These are phyloP conservation scores for Eptesicus fuscus DNA, from an alignment of 2,113 vertebrate genomes.

Conservation along the genomic window DNA sequence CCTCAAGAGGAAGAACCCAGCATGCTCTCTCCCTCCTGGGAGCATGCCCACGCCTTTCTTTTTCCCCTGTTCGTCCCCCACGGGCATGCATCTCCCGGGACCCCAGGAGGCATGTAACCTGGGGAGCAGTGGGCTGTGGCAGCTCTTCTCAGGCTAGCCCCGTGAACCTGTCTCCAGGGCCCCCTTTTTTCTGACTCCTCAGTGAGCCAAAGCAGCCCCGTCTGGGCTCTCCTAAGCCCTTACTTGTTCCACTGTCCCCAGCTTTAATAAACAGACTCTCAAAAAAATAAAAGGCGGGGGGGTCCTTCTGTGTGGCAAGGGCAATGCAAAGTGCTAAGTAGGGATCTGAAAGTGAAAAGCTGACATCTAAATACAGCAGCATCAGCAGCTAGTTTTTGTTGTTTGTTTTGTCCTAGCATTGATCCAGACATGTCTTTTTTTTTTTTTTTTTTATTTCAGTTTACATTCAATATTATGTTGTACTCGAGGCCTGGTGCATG, in stretches of 20 bases:
- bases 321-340: neutral
- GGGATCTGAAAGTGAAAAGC: neutral
- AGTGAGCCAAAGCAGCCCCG: neutral
- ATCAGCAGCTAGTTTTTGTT: neutral
- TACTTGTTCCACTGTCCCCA: neutral
- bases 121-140: neutral
- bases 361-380: neutral
- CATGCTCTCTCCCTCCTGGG: neutral
- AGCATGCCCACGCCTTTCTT: neutral
- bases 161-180: neutral
- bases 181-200: neutral
- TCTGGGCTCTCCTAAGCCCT: neutral
- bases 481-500: neutral
- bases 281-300: too few species aligned
- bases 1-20: neutral
- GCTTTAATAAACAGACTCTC: neutral
- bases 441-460: neutral
- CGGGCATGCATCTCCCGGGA: neutral
- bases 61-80: neutral
- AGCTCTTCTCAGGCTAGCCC: neutral
- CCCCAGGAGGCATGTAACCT: neutral
- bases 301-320: neutral
- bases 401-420: neutral
- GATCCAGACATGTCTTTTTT: neutral
- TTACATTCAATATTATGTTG: neutral